Percentiles rank a stretch among this genome's conserved stretches.
phyloP scores from a whole-genome alignment of 2,888 invertebrate species.

The Incurvaria masculella region DNA sequence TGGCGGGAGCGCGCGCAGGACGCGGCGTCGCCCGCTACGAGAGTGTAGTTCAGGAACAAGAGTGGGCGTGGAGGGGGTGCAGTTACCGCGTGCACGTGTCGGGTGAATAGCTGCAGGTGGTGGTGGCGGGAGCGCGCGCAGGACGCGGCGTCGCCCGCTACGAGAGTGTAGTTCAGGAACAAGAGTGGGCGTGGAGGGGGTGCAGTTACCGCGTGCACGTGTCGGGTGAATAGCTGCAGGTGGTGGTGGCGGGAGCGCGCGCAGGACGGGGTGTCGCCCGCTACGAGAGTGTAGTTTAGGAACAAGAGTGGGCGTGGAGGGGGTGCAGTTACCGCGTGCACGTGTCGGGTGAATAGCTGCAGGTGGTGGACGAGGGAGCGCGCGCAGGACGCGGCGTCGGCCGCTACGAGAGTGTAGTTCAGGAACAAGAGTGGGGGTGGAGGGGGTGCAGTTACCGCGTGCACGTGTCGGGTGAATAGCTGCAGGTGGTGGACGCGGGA shows the following conservation, averaged over 20 bases:
- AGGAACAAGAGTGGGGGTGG: constrained; percentile 72
- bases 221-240: constrained; percentile 77
- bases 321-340: constrained; percentile 71
- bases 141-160: constrained; percentile 53
- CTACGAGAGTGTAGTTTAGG: too few relatives aligned
- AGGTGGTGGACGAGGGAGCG: constrained; percentile 71
- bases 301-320: constrained; percentile 62
- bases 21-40: constrained; percentile 76
- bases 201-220: constrained; percentile 51
- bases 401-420: constrained; percentile 69
- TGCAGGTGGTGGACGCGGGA: constrained; percentile 54
- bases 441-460: constrained; percentile 53
- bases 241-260: constrained; percentile 69
- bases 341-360: constrained; percentile 61
- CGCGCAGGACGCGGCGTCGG: constrained; percentile 78
- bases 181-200: constrained; percentile 49
- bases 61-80: too few relatives aligned
- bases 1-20: constrained; percentile 46
- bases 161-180: constrained; percentile 56
- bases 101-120: constrained; percentile 77
- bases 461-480: constrained; percentile 4
- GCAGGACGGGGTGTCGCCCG: too few relatives aligned
- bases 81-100: too few relatives aligned
- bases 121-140: constrained; percentile 76
- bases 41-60: constrained; percentile 86